Percentiles rank a stretch among this genome's conserved stretches.
These are phyloP conservation scores for Pediacus dermestoides DNA, from an alignment of 2,888 invertebrate genomes.

Conservation along the genomic window DNA sequence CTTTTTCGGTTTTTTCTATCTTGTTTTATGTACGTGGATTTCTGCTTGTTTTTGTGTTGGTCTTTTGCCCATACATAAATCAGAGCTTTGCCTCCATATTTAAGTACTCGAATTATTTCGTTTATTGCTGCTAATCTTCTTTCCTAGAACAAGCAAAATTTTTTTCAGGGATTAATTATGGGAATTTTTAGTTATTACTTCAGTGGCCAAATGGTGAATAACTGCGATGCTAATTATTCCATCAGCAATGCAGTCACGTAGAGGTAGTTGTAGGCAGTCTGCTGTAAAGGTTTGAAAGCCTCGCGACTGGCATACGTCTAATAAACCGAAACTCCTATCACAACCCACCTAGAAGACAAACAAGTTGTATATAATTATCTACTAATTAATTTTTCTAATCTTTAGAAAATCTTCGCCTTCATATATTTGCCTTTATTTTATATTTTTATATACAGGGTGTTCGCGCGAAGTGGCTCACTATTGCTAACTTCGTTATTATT, in stretches of 20 bases:
- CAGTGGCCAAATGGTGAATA: conserved; percentile 88
- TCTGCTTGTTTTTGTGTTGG: conserved; percentile 61
- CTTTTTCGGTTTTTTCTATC: conserved; percentile 53
- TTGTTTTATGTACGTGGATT: conserved; percentile 62
- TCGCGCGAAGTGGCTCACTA: too few species aligned
- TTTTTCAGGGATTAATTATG: background rate
- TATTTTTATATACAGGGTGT: too few species aligned
- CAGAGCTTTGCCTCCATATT: conserved; percentile 70
- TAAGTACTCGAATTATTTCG: conserved; percentile 73
- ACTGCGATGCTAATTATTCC: conserved; percentile 92
- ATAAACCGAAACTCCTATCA: conserved; percentile 71
- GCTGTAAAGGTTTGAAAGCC: conserved; percentile 68
- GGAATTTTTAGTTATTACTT: conserved; percentile 55
- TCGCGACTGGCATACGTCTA: conserved; percentile 59
- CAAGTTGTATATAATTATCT: conserved; percentile 19
- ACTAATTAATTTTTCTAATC: too few species aligned
- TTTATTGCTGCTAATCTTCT: conserved; percentile 70
- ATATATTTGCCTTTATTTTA: too few species aligned
- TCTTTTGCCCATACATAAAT: conserved; percentile 97
- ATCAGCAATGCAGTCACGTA: conserved; percentile 68
- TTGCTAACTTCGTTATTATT: too few species aligned
- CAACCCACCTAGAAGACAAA: conserved; percentile 65
- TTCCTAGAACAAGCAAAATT: conserved; percentile 51
- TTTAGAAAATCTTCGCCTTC: too few species aligned
- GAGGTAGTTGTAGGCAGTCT: conserved; percentile 73